Base-by-base conservation (phyloP, 2,797 vertebrate genomes). In the Ceyx erithaca region DNA sequence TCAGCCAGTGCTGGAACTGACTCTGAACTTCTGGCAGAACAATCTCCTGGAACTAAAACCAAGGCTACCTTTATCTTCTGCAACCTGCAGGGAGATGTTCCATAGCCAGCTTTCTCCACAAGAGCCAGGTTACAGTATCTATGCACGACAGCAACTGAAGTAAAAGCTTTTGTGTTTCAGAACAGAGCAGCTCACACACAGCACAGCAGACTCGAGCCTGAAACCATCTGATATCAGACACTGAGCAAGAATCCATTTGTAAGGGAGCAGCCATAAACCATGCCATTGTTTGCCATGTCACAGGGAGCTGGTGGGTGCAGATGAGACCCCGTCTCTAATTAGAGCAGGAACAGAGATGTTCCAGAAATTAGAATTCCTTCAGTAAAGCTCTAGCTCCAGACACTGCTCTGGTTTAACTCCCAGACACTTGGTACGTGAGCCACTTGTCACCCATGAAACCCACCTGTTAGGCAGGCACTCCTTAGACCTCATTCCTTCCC, bases 11-110 rank as follows among this genome's bases (percentile, higher is more conserved):
- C 90, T 94, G 90, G 90, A 92, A 96, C 78, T 96, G 87, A 94
- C 95, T 95, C 94, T 96, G 95, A 96, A 94, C 96, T 96, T 92
- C 70, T 86, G 91, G 91, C 90, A 92, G 95, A 95, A 96, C 68
- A 92, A 88, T 94, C 71, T 92, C 75, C 93, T 92, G 91, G 83
- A 95, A 96, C 90, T 94, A 85, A 96, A 96, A 31, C 78, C 91
- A 90, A 78, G 83, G 87, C 90, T 92, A 73, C 95, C 94, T 96
- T 96, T 28, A 95, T 96, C 80, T 90, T 68, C 93, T 93, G 92
- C 93, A 75, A 80, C 96, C 93, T 92, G 94, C 94, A 0, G 90
- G 88, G 95, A 94, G 94, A 94, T 88, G 90, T 91, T 95, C 94
- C 94, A 91, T 90, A 89, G 91, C 70, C 91, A 93, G 89, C 91